Evolutionary conservation across 2,888 invertebrate genomes (phyloP), one percentile per base, ranked within the genome.

Genomic region (Eurytoma californica): DNA sequence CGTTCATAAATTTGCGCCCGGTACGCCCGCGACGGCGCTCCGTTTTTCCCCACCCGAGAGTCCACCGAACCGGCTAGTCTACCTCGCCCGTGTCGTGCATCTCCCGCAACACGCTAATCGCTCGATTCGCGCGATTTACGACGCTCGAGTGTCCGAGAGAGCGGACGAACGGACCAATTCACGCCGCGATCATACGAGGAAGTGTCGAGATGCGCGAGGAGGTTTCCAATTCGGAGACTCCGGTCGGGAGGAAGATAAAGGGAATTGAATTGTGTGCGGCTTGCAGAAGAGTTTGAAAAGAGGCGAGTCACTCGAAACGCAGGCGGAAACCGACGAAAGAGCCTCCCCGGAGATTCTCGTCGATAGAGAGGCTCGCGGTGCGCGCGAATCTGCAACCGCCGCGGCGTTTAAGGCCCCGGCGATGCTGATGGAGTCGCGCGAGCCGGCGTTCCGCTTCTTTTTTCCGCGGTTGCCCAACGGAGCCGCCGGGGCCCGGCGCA

Each of bases 391-490:
- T 39, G 83, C 82, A 82, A 80, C 81, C 80, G 79, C 76, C 60
- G 70, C 80, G 39, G 39, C 39, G 39, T 39, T 68, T 53, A 73
- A 39, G 39, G 78, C 70, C 79, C 74, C 69, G 65, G 73, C 69
- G 66, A 28, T 24, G n/a, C 73, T 66, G 79, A 79, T 65, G 49
- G 63, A 69, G 61, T 60, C 70, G 51, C n/a, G 58, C n/a, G 30
- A 51, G 63, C 67, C 61, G 28, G 30, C 61, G 39, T 39, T 39
- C 39, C 39, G 12, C 4, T 47, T 30, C n/a, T 30, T 66, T 20
- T 72, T 39, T 81, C 82, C 83, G 80, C 79, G 83, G 84, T 89
- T 89, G 86, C 87, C 83, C 84, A 89, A 88, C 86, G 82, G 84
- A 82, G 83, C 85, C 84, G 77, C 77, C 68, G 69, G 83, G 83